phyloP scores from a whole-genome alignment of 2,113 vertebrate species.

The Pseudonaja textilis region DNA sequence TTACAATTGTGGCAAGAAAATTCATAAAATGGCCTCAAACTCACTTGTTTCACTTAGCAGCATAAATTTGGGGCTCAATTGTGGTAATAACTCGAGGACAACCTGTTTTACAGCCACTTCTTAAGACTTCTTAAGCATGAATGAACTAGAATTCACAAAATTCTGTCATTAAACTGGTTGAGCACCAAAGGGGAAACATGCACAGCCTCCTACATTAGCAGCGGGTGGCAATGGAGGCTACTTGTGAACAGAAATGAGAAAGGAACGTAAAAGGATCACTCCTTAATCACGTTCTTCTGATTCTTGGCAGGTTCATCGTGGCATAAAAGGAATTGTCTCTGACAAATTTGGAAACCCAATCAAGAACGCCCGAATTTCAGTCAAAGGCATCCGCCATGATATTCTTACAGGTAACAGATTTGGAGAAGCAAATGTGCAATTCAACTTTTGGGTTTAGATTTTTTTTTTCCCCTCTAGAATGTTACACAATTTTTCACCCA shows the following conservation, averaged over 20 bases:
- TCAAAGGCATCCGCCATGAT: conserved; percentile 87
- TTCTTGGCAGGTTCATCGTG: conserved; percentile 83
- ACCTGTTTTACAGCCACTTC: neutral
- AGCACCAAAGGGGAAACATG: neutral
- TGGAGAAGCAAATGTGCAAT: neutral
- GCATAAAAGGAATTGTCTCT: conserved; percentile 89
- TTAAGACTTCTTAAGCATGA: neutral
- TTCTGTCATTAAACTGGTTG: neutral
- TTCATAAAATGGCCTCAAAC: too few relatives aligned
- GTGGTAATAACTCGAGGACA: too few relatives aligned
- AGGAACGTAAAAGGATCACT: neutral
- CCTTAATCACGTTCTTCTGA: neutral
- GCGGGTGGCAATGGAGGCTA: neutral
- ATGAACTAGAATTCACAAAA: neutral
- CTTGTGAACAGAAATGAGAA: neutral
- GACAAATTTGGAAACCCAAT: conserved; percentile 85
- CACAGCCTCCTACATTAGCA: neutral
- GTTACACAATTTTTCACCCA: neutral
- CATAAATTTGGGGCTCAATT: too few relatives aligned
- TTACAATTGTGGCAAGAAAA: too few relatives aligned
- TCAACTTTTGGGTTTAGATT: neutral
- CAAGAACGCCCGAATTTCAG: conserved; percentile 83
- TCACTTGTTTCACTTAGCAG: too few relatives aligned
- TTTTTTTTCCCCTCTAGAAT: neutral
- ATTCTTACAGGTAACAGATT: conserved; percentile 83